Conservation (phyloP, 2,888 invertebrate genomes). For the Sminthurides aquaticus region DNA sequence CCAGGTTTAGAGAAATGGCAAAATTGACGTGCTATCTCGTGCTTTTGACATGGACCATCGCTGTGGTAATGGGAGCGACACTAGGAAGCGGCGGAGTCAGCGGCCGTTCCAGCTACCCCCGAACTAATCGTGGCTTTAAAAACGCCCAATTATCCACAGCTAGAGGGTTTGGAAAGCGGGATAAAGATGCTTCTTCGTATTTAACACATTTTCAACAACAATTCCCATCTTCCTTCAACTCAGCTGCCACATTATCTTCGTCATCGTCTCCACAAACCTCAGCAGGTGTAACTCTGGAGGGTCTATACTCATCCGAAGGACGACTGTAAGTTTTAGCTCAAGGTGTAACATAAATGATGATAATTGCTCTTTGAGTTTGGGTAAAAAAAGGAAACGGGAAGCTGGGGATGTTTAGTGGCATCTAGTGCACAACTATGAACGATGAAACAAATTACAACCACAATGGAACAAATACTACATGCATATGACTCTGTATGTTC, state of each 20-base stretch:
- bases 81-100: background rate
- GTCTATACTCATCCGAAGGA: conserved; percentile 7
- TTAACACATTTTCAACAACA: conserved; percentile 3
- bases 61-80: conserved; percentile 16
- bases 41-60: conserved; percentile 11
- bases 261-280: background rate
- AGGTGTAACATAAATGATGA: no score
- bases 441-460: no score
- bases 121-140: conserved; percentile 58
- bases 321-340: conserved; percentile 13
- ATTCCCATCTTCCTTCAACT: background rate
- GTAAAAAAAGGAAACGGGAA: no score
- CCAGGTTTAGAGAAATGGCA: conserved; percentile 8
- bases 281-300: conserved; percentile 8
- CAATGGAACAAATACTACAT: no score
- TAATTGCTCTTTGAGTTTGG: no score
- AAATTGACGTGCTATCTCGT: conserved; percentile 15
- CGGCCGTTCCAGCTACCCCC: conserved; percentile 46
- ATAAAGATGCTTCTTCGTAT: conserved; percentile 38
- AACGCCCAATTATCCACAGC: conserved; percentile 58
- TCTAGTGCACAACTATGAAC: no score
- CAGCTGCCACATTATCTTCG: background rate
- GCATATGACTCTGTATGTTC: no score
- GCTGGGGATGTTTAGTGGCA: no score
- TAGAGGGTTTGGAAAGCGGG: conserved; percentile 60